phyloP scores from a whole-genome alignment of 2,113 vertebrate genomes.

The Lepisosteus oculatus region DNA sequence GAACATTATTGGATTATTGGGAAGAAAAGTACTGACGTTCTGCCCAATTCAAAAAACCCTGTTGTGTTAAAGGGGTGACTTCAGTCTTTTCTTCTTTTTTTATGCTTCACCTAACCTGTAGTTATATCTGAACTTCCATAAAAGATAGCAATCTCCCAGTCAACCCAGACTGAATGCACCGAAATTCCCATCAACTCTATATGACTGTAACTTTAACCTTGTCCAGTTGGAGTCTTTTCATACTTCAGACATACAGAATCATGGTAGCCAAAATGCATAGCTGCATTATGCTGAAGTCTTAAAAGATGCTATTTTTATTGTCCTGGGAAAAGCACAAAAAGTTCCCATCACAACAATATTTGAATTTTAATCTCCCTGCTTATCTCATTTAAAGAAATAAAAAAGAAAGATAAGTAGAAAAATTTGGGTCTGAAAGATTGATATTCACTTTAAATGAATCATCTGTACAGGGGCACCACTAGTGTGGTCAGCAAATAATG shows the following conservation, averaged over 20 bases:
- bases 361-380: neutral
- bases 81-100: too few relatives aligned
- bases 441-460: too few relatives aligned
- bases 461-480: too few relatives aligned
- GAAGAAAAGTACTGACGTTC: too few relatives aligned
- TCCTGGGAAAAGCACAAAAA: neutral
- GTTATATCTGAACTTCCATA: too few relatives aligned
- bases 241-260: neutral
- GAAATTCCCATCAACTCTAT: neutral
- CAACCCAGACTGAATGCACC: neutral
- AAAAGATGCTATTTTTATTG: conserved; percentile 4
- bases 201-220: neutral
- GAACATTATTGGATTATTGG: too few relatives aligned
- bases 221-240: neutral
- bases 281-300: neutral
- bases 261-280: neutral
- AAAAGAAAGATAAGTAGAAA: too few relatives aligned
- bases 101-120: too few relatives aligned
- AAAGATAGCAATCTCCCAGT: neutral
- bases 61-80: too few relatives aligned
- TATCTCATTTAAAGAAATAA: neutral
- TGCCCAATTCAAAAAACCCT: too few relatives aligned
- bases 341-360: neutral
- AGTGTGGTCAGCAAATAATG: too few relatives aligned
- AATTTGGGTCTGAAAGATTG: too few relatives aligned